Evolutionary conservation across 2,888 invertebrate genomes (phyloP).

Genomic region (Himalopsyche tibetana): DNA sequence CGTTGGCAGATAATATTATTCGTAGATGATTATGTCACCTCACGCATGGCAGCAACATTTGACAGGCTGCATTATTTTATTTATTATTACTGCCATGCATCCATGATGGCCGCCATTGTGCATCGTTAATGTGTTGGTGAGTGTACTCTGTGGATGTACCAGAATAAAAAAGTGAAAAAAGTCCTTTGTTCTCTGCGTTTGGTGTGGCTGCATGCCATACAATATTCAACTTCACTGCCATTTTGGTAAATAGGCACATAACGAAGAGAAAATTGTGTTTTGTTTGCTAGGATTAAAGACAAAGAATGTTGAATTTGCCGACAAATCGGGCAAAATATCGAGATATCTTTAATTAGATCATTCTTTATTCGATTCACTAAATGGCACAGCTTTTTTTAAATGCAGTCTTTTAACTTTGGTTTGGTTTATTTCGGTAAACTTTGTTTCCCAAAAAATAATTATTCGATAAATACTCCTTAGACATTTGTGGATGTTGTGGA

Average conservation of each 20-base stretch:
- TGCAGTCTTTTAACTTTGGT: no score
- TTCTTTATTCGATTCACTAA: no score
- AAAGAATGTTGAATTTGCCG: no score
- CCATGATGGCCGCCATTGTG: constrained; percentile 16
- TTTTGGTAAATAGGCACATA: background rate
- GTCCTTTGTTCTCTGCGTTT: constrained; percentile 28
- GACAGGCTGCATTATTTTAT: constrained; percentile 13
- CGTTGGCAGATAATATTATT: background rate
- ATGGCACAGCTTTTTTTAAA: no score
- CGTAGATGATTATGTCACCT: constrained; percentile 25
- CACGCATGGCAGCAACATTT: constrained; percentile 15
- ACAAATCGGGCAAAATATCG: no score
- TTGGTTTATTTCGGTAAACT: no score
- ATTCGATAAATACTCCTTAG: no score
- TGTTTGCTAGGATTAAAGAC: no score
- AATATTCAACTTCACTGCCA: background rate
- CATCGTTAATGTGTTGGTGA: background rate
- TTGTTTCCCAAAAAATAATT: no score
- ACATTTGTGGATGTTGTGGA: no score
- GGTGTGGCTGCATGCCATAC: background rate
- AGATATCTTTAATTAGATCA: no score
- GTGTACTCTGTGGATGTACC: background rate
- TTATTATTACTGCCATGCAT: constrained; percentile 22
- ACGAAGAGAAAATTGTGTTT: background rate
- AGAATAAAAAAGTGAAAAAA: background rate